These are phyloP conservation scores for Cistogaster globosa DNA, from an alignment of 2,888 invertebrate species.

Conservation along the genomic window DNA sequence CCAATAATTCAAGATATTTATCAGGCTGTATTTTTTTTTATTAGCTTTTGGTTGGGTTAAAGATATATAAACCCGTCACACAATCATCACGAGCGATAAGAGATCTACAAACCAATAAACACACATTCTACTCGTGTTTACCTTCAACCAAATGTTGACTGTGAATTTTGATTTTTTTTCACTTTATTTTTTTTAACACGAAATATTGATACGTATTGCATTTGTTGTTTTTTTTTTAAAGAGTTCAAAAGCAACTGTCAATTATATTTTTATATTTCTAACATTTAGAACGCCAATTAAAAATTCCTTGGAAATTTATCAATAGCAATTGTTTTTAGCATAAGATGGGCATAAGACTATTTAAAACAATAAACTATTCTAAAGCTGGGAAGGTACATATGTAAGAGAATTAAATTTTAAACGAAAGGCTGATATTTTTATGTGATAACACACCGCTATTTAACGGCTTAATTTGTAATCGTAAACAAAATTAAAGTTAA, in stretches of 20 bases:
- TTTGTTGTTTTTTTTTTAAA: neutral
- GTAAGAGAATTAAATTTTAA: no score
- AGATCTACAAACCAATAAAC: conserved; percentile 54
- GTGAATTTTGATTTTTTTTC: neutral
- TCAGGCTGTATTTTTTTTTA: conserved; percentile 29
- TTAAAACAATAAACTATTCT: no score
- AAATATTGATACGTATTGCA: conserved; percentile 21
- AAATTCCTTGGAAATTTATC: conserved; percentile 62
- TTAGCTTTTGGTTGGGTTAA: neutral
- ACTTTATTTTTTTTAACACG: neutral
- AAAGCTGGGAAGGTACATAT: neutral
- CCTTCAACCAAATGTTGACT: neutral
- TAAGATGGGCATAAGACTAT: neutral
- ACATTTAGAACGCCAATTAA: conserved; percentile 67
- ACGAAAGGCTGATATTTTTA: no score
- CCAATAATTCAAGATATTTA: conserved; percentile 51
- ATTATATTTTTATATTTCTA: conserved; percentile 52
- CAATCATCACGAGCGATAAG: conserved; percentile 49
- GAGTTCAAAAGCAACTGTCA: conserved; percentile 52
- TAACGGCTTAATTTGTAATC: conserved; percentile 18
- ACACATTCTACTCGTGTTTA: conserved; percentile 30
- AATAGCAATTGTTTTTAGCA: neutral
- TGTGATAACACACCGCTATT: neutral
- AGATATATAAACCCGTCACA: conserved; percentile 48
- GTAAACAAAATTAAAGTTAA: no score